phyloP scores from a whole-genome alignment of 1,140 invertebrate species.

The Drosophila punjabiensis region DNA sequence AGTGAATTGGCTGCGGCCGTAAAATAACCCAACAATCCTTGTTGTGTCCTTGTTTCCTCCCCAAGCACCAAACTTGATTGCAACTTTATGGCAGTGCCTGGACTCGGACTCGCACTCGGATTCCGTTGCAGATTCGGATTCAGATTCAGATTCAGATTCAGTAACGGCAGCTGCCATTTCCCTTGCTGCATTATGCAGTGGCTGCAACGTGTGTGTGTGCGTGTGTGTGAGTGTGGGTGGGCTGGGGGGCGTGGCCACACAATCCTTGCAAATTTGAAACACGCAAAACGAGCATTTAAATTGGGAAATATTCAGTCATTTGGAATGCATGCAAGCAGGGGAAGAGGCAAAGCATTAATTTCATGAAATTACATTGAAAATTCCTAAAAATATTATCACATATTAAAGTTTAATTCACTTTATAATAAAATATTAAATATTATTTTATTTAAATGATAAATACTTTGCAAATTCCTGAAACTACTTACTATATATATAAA shows the following conservation, averaged over 20 bases:
- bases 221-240: background rate
- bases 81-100: slow-evolving; percentile 27
- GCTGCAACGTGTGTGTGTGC: background rate
- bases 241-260: background rate
- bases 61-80: slow-evolving; percentile 19
- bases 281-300: slow-evolving; percentile 8
- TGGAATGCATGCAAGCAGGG: background rate
- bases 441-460: background rate
- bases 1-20: slow-evolving; percentile 32
- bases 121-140: background rate
- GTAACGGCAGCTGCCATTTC: slow-evolving; percentile 17
- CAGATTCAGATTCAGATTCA: slow-evolving; percentile 5
- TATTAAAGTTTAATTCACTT: too few relatives aligned
- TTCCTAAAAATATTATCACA: background rate
- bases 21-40: slow-evolving; percentile 31
- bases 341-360: background rate
- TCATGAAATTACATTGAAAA: background rate
- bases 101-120: background rate
- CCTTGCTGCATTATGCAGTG: slow-evolving; percentile 25
- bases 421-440: background rate
- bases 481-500: too few relatives aligned
- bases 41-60: slow-evolving; percentile 7
- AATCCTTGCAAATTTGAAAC: background rate
- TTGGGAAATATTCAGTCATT: slow-evolving; percentile 6
- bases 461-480: background rate